These are phyloP conservation scores for Dipus sagitta DNA, from an alignment of 2,797 vertebrate species.

Conservation along the genomic window DNA sequence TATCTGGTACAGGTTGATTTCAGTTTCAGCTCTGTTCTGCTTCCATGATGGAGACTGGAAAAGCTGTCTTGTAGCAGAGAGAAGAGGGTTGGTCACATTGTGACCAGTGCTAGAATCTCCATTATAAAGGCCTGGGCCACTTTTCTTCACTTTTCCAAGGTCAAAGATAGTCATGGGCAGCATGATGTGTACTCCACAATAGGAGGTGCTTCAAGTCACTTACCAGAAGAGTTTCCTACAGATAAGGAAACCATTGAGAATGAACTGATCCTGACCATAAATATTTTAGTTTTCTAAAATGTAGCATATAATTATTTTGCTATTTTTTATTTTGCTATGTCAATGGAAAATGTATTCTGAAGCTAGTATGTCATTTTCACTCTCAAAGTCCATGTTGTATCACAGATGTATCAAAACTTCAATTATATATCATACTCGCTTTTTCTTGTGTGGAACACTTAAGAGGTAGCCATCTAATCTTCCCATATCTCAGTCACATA, in stretches of 20 bases:
- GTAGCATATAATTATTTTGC: neutral
- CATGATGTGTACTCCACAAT: neutral
- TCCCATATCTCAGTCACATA: slow-evolving; percentile 86
- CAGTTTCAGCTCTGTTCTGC: neutral
- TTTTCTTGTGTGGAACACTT: slow-evolving; percentile 87
- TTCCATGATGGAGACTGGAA: neutral
- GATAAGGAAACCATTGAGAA: neutral
- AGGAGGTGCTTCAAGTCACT: neutral
- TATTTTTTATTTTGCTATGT: no score
- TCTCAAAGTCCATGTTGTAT: slow-evolving; percentile 81
- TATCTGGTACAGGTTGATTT: neutral
- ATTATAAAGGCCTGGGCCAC: neutral
- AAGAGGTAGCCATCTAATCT: slow-evolving; percentile 91
- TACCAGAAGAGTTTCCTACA: neutral
- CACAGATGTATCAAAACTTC: slow-evolving; percentile 84
- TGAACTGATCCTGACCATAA: neutral
- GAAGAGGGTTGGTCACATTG: neutral
- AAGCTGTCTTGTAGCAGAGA: neutral
- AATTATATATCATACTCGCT: slow-evolving; percentile 89
- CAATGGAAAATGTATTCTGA: slow-evolving; percentile 88
- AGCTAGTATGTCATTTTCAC: slow-evolving; percentile 89
- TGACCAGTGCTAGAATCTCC: neutral
- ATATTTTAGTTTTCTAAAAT: slow-evolving; percentile 8
- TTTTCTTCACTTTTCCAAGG: neutral
- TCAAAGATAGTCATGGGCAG: neutral